Evolutionary conservation across 1,140 invertebrate genomes (phyloP).

Genomic region (Triops cancriformis): DNA sequence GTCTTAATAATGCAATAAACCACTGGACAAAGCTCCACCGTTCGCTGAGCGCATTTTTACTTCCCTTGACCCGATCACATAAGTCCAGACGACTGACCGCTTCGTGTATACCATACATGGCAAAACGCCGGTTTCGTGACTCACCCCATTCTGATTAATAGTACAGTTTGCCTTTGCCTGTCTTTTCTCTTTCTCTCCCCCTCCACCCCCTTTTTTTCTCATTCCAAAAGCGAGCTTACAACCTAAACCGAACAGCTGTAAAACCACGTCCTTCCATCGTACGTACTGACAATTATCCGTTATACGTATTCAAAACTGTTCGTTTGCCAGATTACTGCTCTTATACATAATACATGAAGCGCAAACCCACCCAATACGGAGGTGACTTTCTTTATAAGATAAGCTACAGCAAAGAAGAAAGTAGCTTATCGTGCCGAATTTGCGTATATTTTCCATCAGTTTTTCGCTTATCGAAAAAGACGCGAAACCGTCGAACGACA

Average conservation of each 20-base stretch:
- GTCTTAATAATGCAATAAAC: no score
- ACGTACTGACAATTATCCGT: neutral
- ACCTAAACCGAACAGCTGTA: neutral
- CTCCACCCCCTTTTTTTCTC: no score
- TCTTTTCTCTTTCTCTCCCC: neutral
- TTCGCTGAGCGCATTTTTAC: no score
- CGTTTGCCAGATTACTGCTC: neutral
- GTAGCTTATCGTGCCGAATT: no score
- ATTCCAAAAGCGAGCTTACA: neutral
- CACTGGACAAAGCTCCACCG: no score
- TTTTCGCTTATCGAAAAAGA: no score
- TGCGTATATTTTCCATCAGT: no score
- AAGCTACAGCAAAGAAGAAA: no score
- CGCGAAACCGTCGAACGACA: no score
- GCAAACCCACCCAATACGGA: no score
- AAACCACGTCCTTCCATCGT: neutral
- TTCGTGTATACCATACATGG: slow-evolving; percentile 4
- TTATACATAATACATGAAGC: no score
- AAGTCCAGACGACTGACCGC: neutral
- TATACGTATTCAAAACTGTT: neutral
- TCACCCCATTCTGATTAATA: slow-evolving; percentile 14
- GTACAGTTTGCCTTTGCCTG: neutral
- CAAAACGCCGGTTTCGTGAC: neutral
- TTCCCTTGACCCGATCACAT: neutral
- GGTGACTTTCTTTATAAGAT: no score